phyloP scores from a whole-genome alignment of 2,113 vertebrate species.

The Asarcornis scutulata region DNA sequence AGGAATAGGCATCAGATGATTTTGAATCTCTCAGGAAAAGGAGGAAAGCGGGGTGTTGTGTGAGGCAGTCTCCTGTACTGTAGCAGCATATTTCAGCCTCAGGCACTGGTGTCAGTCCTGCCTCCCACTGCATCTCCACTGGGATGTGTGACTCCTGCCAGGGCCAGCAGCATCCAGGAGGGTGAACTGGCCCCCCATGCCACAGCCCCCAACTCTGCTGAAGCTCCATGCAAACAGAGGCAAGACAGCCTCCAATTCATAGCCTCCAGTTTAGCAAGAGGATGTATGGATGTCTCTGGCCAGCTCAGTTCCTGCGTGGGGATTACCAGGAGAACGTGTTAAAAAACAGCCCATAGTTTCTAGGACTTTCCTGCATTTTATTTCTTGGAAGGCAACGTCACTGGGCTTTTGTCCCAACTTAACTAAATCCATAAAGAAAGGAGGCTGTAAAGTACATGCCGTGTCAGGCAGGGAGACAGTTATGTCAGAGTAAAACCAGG shows the following conservation, averaged over 20 bases:
- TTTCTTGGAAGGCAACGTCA: neutral
- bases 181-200: accelerated
- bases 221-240: neutral
- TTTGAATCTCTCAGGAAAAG: neutral
- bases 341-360: neutral
- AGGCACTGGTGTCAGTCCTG: neutral
- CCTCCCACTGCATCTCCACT: neutral
- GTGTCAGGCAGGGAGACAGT: neutral
- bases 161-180: neutral
- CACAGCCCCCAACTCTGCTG: neutral
- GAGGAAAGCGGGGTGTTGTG: neutral
- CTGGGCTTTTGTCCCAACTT: neutral
- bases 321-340: neutral
- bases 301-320: neutral
- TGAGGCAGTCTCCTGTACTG: neutral
- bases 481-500: neutral
- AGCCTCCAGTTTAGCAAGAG: neutral
- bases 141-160: neutral
- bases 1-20: neutral
- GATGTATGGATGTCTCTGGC: neutral
- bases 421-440: neutral
- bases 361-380: neutral
- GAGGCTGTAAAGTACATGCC: neutral
- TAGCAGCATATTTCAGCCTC: neutral
- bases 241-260: neutral